Evolutionary conservation across 1,140 invertebrate species (phyloP), one percentile per base, ranked within the genome.

Genomic region (Ceratitis capitata): DNA sequence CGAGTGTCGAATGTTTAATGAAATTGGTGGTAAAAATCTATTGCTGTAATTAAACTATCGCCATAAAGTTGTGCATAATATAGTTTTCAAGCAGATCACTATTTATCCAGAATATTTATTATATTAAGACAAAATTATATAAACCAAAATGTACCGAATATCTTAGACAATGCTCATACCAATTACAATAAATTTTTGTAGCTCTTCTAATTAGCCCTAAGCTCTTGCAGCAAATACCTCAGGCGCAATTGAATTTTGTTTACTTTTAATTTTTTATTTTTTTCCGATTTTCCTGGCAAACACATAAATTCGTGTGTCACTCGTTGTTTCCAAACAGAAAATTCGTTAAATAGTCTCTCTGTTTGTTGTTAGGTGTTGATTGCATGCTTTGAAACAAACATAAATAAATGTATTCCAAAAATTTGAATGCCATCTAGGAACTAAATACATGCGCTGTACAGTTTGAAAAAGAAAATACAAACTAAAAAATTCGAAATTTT

Each of bases 261-360:
- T 78, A 78, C 45, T 26, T 78, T 78, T 78, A 78, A 45, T 26
- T 78, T 78, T 14, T 3, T 9, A 9, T 14, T 23, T 23, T 42
- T 78, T 45, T 32, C 2, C 69, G n/a, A 78, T 45, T 78, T 78
- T 45, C 39, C 45, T 47, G 39, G 39, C 69, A 45, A 12, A 14
- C 69, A 45, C 69, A 45, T 78, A 78, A 78, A 78, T 78, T 78
- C 45, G 69, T 78, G 42, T 45, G 69, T 42, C 69, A 78, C 69
- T 78, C 69, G 42, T 26, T 78, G 69, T 78, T 78, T 78, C 69
- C 19, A 78, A 78, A 78, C 19, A 78, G n/a, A 78, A 78, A 78
- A 45, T 47, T 12, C 32, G 19, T 32, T 19, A 14, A 19, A 39
- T 19, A 23, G 58, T 61, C 10, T 12, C 23, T 14, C 26, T 32